Conservation (phyloP, 2,113 vertebrate species). For the Sturnus vulgaris region DNA sequence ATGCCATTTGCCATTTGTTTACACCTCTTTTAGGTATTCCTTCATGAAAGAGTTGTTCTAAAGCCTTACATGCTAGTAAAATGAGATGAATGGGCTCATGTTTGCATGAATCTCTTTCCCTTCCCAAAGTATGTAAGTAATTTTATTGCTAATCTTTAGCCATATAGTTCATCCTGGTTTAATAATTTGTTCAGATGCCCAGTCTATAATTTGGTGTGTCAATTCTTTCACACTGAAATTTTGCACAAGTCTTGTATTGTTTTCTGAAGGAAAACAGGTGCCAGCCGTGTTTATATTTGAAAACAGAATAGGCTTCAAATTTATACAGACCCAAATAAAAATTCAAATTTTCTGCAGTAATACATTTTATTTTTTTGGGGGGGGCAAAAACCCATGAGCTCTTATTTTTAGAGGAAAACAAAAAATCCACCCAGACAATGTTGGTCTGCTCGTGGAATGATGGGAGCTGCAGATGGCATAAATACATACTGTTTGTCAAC, state of each 20-base stretch:
- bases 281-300: not conserved
- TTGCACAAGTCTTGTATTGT: not conserved
- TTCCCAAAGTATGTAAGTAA: not conserved
- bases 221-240: not conserved
- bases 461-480: not conserved
- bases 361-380: not conserved
- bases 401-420: conserved; percentile 8
- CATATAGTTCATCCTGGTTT: not conserved
- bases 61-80: not conserved
- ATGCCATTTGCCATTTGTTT: not conserved
- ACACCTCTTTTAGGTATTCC: not conserved
- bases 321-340: not conserved
- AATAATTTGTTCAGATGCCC: conserved; percentile 2
- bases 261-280: not conserved
- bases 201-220: not conserved
- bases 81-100: not conserved
- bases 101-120: not conserved
- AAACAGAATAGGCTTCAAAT: not conserved
- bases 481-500: not conserved
- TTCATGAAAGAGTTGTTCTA: not conserved
- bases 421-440: not conserved
- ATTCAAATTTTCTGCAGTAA: not conserved
- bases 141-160: conserved; percentile 9
- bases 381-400: not conserved
- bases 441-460: not conserved